Base-by-base conservation (phyloP, 2,888 invertebrate genomes). In the Volucella inanis region DNA sequence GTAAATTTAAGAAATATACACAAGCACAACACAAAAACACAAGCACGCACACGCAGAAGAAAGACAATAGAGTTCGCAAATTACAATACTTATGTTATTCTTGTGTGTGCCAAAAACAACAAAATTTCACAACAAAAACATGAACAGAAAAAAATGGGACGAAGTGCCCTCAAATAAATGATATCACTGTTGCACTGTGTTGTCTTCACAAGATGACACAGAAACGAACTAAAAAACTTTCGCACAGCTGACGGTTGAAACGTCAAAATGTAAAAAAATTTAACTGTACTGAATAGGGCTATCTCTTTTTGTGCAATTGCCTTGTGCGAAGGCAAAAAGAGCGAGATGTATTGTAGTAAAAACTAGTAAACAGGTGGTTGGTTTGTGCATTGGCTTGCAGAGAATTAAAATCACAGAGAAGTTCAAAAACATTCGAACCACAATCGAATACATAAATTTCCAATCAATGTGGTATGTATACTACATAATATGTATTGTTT, bases 231-330 rank as follows among this genome's bases (percentile, higher is more conserved):
- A 61, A 68, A 49, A 82, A 72, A 72, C 80, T 81, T 85, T 77
- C 76, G 47, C 72, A 68, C 81, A 85, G 85, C 81, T 85, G 85
- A 80, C 67, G 71, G 50, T 31, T 38, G 65, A 81, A 85, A 68
- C 77, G 85, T 84, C 84, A 80, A 67, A 65, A 70, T 43, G 43
- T 68, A 59, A 61, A 49, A 55, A n/a, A 45, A 61, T 39, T 9
- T 61, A 41, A 52, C 50, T 47, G 14, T 47, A 4, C 15, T 50
- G 9, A 11, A 8, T 52, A 6, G 45, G 4, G 10, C n/a, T 47
- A 11, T 76, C 68, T 61, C 76, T 8, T 43, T 68, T 47, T 59
- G 8, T 14, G 8, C 12, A 8, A 12, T 61, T 38, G 61, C 11
- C 2, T 18, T n/a, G 9, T 8, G 11, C 15, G 39, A 6, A 14